These are phyloP conservation scores for Theretra japonica DNA, from an alignment of 2,888 invertebrate genomes.

Conservation along the genomic window DNA sequence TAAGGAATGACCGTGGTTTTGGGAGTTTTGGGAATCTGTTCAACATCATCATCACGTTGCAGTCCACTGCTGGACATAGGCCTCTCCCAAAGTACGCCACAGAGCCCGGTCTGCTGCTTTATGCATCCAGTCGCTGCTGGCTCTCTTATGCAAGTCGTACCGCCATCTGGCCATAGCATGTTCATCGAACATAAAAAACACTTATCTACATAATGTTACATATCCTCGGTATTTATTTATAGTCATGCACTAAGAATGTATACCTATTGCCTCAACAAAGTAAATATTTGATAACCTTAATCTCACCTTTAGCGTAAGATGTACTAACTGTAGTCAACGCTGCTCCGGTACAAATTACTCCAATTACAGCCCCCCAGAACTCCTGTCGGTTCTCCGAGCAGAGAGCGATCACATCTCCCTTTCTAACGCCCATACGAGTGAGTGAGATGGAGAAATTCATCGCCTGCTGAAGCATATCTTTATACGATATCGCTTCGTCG, in stretches of 20 bases:
- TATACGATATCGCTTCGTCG: constrained; percentile 55
- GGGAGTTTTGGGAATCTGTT: no score
- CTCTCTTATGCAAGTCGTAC: no score
- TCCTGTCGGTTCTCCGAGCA: constrained; percentile 68
- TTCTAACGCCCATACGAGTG: constrained; percentile 61
- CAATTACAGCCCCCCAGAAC: constrained; percentile 61
- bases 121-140: no score
- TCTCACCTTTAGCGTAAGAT: constrained; percentile 60
- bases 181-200: no score
- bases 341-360: constrained; percentile 60
- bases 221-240: not conserved
- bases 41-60: no score
- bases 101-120: no score
- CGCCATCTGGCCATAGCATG: no score
- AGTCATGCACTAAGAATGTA: no score
- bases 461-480: constrained; percentile 59
- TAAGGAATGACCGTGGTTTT: no score
- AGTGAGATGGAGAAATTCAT: constrained; percentile 72
- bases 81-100: no score
- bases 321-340: constrained; percentile 58
- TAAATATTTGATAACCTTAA: not conserved
- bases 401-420: constrained; percentile 66
- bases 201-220: not conserved
- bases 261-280: no score
- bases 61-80: no score